Percentiles rank a stretch among this genome's conserved stretches.
phyloP scores from a whole-genome alignment of 2,888 invertebrate species.

The Mylabris sibirica region DNA sequence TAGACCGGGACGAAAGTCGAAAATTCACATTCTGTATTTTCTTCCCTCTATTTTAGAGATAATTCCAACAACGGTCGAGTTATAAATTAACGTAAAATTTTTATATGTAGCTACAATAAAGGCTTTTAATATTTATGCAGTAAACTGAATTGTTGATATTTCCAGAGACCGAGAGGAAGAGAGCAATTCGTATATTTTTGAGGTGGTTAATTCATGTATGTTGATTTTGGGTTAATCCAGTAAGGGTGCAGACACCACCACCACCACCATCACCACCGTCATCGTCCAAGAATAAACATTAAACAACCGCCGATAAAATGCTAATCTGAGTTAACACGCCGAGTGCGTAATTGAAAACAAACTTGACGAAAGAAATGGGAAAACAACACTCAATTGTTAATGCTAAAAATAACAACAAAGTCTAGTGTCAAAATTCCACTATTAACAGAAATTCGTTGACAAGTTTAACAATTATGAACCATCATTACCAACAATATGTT shows the following conservation, averaged over 20 bases:
- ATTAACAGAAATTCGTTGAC: background rate
- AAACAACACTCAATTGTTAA: background rate
- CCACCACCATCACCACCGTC: background rate
- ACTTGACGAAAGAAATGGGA: slow-evolving; percentile 30
- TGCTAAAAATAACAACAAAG: background rate
- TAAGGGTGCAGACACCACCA: background rate
- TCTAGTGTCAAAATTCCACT: background rate
- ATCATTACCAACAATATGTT: background rate
- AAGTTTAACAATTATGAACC: background rate
- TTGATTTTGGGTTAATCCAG: slow-evolving; percentile 6
- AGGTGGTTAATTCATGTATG: background rate
- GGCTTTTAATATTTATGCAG: slow-evolving; percentile 2
- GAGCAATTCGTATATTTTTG: background rate
- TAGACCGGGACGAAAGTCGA: slow-evolving; percentile 15
- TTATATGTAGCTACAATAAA: background rate
- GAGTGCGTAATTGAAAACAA: slow-evolving; percentile 53
- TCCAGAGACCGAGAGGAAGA: background rate
- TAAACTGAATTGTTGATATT: background rate
- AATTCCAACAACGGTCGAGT: slow-evolving; percentile 28
- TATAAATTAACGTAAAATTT: slow-evolving; percentile 31
- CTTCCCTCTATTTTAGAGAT: slow-evolving; percentile 26
- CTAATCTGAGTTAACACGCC: slow-evolving; percentile 50
- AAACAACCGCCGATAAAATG: slow-evolving; percentile 50
- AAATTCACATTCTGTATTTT: slow-evolving; percentile 6
- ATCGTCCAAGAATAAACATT: slow-evolving; percentile 46